Percentiles rank a stretch among this genome's conserved stretches.
Conservation (phyloP, 92 coral and sea anemone species). For the Porites cylindrica region DNA sequence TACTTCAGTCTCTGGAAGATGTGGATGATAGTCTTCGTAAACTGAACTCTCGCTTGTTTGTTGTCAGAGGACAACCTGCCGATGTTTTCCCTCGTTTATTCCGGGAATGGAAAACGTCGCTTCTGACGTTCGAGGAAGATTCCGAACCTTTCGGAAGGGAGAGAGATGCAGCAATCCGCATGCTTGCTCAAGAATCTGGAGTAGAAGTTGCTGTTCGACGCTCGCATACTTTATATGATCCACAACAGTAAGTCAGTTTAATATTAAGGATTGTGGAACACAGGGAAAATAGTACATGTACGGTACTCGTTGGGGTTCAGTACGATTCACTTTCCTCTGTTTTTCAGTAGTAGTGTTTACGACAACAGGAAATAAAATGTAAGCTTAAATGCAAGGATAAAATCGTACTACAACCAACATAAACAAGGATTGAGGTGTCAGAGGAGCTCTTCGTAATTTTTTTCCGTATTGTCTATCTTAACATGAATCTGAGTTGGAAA, state of each 20-base stretch:
- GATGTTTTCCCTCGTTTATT: conserved; percentile 81
- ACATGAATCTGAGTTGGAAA: too few relatives aligned
- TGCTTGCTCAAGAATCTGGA: conserved; percentile 81
- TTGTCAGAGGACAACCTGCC: conserved; percentile 89
- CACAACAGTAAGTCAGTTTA: conserved; percentile 65
- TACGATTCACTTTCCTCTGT: too few relatives aligned
- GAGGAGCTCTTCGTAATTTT: too few relatives aligned
- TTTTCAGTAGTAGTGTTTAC: too few relatives aligned
- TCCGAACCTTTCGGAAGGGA: conserved; percentile 93
- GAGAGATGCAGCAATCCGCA: conserved; percentile 82
- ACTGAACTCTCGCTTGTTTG: conserved; percentile 83
- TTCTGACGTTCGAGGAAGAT: conserved; percentile 88
- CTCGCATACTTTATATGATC: conserved; percentile 88
- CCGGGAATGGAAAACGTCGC: conserved; percentile 84
- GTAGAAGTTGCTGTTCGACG: conserved; percentile 78
- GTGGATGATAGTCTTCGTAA: conserved; percentile 85
- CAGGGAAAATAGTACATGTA: too few relatives aligned
- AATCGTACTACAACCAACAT: too few relatives aligned
- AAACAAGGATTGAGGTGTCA: too few relatives aligned
- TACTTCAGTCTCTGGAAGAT: conserved; percentile 87
- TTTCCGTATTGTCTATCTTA: too few relatives aligned
- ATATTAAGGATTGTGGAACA: too few relatives aligned
- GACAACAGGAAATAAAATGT: too few relatives aligned
- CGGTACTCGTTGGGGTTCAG: too few relatives aligned
- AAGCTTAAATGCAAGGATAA: too few relatives aligned